Evolutionary conservation across 2,113 vertebrate genomes (phyloP), one percentile per base, ranked within the genome.

Genomic region (Dromaius novaehollandiae): DNA sequence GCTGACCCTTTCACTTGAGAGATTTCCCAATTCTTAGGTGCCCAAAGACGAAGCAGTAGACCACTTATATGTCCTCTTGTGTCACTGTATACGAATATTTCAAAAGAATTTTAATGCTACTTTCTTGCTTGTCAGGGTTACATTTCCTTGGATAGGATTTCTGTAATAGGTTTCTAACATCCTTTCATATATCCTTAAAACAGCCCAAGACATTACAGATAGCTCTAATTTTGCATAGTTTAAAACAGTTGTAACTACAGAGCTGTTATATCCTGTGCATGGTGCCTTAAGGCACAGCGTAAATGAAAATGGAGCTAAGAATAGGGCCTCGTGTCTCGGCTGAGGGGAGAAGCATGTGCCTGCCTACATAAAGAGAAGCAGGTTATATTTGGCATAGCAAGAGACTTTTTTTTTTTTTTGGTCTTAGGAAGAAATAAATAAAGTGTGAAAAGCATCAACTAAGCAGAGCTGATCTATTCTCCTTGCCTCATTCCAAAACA

Each of bases 361-460:
- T 97, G 95, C 96, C 97, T 98, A 97, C 97, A 97, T 96, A 88
- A 96, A 97, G 91, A 96, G 77, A 96, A 97, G 69, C 91, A 90
- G 83, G 91, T 94, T 97, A 95, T 66, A 61, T 96, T 80, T 86
- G 91, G 92, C 95, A 96, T 93, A 95, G 82, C 88, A 95, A 96
- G 80, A 89, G 69, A 82, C n/a, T 90, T 98, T 86, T 24, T 9
- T 18, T 28, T 58, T 60, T 51, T 71, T 42, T 55, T n/a, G 44
- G 7, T 1, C 13, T 42, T 26, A 28, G 90, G 55, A 94, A 95
- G 28, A 58, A 96, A 95, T 98, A 97, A 95, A 96, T 90, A 85
- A 95, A 93, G 82, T 79, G 91, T 88, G 89, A 95, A 69, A 96
- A 95, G 55, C 89, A 96, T 89, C 89, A 93, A 78, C 66, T 32